Base-by-base conservation (phyloP, 2,888 invertebrate species). In the Mactromeris polynyma region DNA sequence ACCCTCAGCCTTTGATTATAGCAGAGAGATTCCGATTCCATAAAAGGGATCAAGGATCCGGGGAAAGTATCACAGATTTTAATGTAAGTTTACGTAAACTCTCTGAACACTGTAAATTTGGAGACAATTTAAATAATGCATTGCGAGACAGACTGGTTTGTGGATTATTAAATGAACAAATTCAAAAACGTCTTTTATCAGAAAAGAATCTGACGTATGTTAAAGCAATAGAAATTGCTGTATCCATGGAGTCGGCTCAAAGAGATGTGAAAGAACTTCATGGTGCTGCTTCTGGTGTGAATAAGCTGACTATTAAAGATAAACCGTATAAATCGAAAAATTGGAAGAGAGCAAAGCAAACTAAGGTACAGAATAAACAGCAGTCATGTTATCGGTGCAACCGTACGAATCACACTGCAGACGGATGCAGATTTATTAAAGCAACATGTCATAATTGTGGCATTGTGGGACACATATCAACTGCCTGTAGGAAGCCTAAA, bases 121-220 rank as follows among this genome's bases (percentile, higher is more conserved):
- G 89, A 17, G 81, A 40, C 0, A 86, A 69, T 58, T 81, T 92
- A 2, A 84, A 92, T 54, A 87, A 92, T 31, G 14, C 89, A 17
- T 81, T 92, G 26, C 38, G 92, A 19, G 92, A 91, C 58, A 82
- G 89, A 79, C 89, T 93, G 81, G 93, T 93, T 4, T 90, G 89
- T 83, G 90, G 91, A 2, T 58, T 93, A 21, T 84, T 78, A 21
- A 58, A 85, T 33, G 58, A 81, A 21, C 31, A 33, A 17, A 81
- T 51, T 21, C 81, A 81, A 31, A 42, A 31, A 31, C 85, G 83
- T 73, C 78, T 91, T 17, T 77, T 93, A n/a, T 51, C 90, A 31
- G 85, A 83, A 77, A 64, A 54, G n/a, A 86, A 91, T 17, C 38
- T 93, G 19, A 85, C 86, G 0, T 86, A 91, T 58, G 85, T 88